Conservation (phyloP, 2,888 invertebrate species). For the Orthosia gothica region DNA sequence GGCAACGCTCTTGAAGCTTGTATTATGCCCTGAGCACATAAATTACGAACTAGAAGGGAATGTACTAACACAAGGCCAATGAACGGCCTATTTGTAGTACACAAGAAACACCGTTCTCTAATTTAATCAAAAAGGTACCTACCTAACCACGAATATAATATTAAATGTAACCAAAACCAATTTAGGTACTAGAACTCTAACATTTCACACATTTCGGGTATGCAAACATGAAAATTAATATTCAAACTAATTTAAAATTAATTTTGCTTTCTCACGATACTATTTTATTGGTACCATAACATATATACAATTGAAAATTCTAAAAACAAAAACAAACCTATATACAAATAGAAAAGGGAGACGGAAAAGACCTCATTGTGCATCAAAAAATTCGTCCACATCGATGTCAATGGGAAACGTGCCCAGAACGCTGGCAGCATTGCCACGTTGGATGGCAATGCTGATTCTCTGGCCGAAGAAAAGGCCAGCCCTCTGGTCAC, state of each 20-base stretch:
- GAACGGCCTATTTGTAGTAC: neutral
- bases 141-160: conserved; percentile 14
- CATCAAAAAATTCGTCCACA: too few species aligned
- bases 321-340: too few species aligned
- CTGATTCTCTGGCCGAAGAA: too few species aligned
- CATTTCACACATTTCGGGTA: conserved; percentile 17
- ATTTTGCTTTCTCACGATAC: too few species aligned
- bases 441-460: too few species aligned
- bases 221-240: conserved; percentile 46
- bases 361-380: too few species aligned
- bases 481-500: too few species aligned
- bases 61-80: conserved; percentile 5
- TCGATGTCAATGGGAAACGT: too few species aligned
- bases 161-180: conserved; percentile 38
- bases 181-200: conserved; percentile 11
- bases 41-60: neutral
- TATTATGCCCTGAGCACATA: neutral
- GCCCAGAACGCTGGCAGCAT: too few species aligned
- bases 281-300: too few species aligned
- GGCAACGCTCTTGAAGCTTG: neutral
- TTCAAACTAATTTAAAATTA: conserved; percentile 48
- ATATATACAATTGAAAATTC: too few species aligned
- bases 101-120: neutral
- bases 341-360: too few species aligned
- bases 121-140: conserved; percentile 15